Evolutionary conservation across 1,140 invertebrate species (phyloP), one percentile per base, ranked within the genome.

Genomic region (Saccostrea glomerata): DNA sequence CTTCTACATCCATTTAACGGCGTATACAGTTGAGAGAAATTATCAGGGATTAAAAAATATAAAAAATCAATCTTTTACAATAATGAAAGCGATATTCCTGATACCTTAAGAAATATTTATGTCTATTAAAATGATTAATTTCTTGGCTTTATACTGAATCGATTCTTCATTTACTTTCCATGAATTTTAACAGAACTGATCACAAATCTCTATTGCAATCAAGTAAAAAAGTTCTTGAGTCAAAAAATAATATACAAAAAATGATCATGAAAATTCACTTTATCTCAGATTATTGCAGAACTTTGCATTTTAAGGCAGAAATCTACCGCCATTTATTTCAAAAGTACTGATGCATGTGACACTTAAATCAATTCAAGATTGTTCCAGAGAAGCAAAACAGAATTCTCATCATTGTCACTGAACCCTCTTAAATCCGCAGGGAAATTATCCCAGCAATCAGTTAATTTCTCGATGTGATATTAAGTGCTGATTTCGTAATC

Each of bases 401-500:
- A 77, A 77, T 77, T 30, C 25, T 36, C 23, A 77, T 25, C 5
- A 25, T 36, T 77, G 70, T 30, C 70, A 77, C 13, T 36, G 70
- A 77, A 25, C 70, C 25, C 30, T 36, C 23, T 77, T 40, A 77
- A 36, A 30, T 77, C 70, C 70, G 30, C 23, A 30, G 70, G 70
- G 70, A 77, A 77, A 77, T 77, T 77, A 77, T 17, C 9, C 11
- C 25, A 13, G 7, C 70, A 77, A 77, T 77, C 70, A 30, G 70
- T 77, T 77, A 77, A 77, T 77, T 77, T 77, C 70, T 77, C 25
- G 9, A 36, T 36, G 25, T 77, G 70, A 77, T 77, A 77, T 77
- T 77, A 77, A 36, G 70, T 77, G 70, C 25, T 77, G 70, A 77
- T 77, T 77, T 77, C 70, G 70, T 77, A 77, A 77, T 77, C 70